Conservation (phyloP, 2,113 vertebrate species). For the Erpornis zantholeuca region DNA sequence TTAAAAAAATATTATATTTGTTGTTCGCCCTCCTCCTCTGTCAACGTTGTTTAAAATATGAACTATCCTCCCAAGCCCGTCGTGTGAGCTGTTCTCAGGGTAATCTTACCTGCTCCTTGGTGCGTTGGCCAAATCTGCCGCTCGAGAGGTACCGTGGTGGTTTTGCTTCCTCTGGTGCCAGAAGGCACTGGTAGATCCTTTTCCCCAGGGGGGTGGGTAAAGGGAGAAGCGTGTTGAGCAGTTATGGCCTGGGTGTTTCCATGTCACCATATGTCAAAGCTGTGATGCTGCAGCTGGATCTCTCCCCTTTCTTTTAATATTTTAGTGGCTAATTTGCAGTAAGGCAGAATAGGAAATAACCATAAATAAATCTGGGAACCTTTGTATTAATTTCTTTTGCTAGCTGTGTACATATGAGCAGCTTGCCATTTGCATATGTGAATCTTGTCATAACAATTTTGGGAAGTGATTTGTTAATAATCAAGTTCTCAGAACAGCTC, state of each 20-base stretch:
- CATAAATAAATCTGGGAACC: slow-evolving; percentile 61
- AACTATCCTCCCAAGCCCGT: not conserved
- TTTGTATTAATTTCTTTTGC: slow-evolving; percentile 65
- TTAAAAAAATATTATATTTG: not conserved
- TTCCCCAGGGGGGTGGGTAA: not conserved
- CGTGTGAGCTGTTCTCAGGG: not conserved
- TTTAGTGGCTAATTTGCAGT: slow-evolving; percentile 46
- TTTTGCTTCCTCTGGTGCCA: not conserved
- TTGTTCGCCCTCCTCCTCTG: not conserved
- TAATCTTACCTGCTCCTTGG: not conserved
- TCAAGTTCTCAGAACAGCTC: slow-evolving; percentile 75
- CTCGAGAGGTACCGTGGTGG: not conserved
- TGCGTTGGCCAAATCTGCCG: not conserved
- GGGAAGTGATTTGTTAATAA: slow-evolving; percentile 81
- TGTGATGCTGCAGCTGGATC: not conserved
- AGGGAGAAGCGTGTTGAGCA: not conserved
- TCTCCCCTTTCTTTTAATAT: not conserved
- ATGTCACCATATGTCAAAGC: not conserved
- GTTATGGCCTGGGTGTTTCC: not conserved
- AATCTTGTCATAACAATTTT: slow-evolving; percentile 73
- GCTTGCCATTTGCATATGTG: slow-evolving; percentile 75
- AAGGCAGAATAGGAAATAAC: slow-evolving; percentile 58
- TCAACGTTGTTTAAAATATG: not conserved
- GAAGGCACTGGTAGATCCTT: not conserved
- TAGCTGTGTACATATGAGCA: slow-evolving; percentile 60